Conservation (phyloP, 1,140 invertebrate genomes). For the Metopolophium dirhodum region DNA sequence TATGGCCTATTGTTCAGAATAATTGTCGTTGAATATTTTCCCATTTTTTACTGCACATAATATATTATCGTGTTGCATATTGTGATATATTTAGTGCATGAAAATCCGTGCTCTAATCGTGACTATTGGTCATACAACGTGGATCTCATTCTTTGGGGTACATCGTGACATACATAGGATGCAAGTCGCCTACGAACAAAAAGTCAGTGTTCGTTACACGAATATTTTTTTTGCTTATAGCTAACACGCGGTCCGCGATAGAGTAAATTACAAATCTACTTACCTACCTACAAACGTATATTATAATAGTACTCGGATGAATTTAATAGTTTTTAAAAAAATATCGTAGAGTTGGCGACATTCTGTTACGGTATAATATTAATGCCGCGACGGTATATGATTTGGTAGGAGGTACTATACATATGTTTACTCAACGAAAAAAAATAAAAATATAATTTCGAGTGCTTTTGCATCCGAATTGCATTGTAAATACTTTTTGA, state of each 20-base stretch:
- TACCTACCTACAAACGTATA: neutral
- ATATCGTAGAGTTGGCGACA: neutral
- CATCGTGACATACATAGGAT: too few species aligned
- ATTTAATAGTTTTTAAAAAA: neutral
- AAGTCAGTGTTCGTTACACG: neutral
- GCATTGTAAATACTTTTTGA: neutral
- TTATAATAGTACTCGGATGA: neutral
- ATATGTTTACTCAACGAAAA: neutral
- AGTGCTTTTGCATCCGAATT: neutral
- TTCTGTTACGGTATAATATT: neutral
- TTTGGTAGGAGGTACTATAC: neutral
- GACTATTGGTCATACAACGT: too few species aligned
- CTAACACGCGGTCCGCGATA: neutral
- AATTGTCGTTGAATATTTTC: too few species aligned
- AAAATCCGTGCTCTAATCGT: too few species aligned
- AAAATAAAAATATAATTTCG: neutral
- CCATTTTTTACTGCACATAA: too few species aligned
- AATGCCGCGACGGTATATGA: neutral
- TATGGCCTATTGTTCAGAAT: too few species aligned
- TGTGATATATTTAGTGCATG: too few species aligned
- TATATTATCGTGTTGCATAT: too few species aligned
- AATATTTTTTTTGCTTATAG: neutral
- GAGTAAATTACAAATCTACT: neutral
- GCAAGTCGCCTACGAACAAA: too few species aligned
- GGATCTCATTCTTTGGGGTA: too few species aligned